These are phyloP conservation scores for Columba janthina DNA, from an alignment of 2,113 vertebrate genomes.

Conservation along the genomic window DNA sequence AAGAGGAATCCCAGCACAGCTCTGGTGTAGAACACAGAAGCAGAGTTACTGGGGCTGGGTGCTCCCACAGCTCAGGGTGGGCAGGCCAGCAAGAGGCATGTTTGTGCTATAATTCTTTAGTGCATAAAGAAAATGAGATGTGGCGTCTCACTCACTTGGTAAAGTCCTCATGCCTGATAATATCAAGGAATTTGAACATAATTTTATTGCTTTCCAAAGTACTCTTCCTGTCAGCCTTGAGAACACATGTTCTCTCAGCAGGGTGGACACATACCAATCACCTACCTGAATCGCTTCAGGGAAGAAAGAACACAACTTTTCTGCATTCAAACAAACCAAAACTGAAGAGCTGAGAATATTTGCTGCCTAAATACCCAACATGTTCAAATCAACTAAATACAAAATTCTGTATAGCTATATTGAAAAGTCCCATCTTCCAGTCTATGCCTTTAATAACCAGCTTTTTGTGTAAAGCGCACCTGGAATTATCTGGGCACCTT, in stretches of 20 bases:
- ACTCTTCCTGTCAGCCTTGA: not conserved
- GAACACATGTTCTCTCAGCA: not conserved
- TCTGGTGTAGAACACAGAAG: not conserved
- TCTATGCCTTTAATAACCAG: not conserved
- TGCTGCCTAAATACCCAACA: not conserved
- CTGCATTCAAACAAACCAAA: not conserved
- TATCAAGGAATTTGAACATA: not conserved
- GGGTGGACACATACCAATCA: not conserved
- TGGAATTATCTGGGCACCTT: not conserved
- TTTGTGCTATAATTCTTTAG: not conserved
- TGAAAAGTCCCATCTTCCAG: not conserved
- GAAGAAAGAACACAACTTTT: not conserved
- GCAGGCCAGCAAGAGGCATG: accelerated
- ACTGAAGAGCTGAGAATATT: not conserved
- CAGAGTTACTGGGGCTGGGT: not conserved
- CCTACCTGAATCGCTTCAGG: not conserved
- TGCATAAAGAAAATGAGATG: not conserved
- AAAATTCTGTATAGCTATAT: not conserved
- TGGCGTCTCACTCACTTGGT: not conserved
- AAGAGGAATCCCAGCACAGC: not conserved
- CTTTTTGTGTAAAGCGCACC: not conserved
- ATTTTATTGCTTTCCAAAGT: not conserved
- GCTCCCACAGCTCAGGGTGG: accelerated
- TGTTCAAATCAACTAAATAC: not conserved
- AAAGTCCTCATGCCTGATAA: not conserved